Base-by-base conservation (phyloP, 92 coral and sea anemone genomes). In the Palythoa heliodiscus region DNA sequence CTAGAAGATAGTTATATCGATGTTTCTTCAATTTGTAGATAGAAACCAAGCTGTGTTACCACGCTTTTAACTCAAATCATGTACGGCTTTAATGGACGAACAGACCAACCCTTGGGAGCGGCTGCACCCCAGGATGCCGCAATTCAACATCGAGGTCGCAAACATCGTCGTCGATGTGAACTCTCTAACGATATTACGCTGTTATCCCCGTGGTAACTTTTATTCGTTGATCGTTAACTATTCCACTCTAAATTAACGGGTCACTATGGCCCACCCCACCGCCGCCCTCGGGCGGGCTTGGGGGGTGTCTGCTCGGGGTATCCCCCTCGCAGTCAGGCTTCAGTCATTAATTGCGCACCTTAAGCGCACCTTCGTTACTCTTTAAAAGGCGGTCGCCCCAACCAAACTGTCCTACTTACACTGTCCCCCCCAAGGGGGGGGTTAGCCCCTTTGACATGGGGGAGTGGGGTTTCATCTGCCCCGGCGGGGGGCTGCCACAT, bases 81-180 rank as follows among this genome's bases (percentile, higher is more conserved):
- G 97, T 93, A 93, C 91, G 93, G 93, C 87, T 91, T 93, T 93
- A 89, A 91, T 91, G 97, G 97, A 85, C 94, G 97, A 93, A 93
- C 97, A 93, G 94, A 76, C 97, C 97, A 89, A 93, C 97, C 97
- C 93, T 93, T 89, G 93, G 90, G 91, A 88, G 97, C 91, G 94
- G 91, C 97, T 93, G 89, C 97, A 89, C 93, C 94, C 94, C 91
- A 91, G 97, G 97, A 86, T 84, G 88, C 93, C 92, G 89, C 94
- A 93, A 93, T 93, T 93, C 97, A 93, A 93, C 97, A 93, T 93
- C 97, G 97, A 93, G 97, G 97, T 93, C 93, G 94, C 97, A 91
- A 93, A 93, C 97, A 89, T 81, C 93, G 94, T 93, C 94, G 90
- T 91, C 94, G 86, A 93, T 89, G 37, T 83, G 71, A 88, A 73